These are phyloP conservation scores for Littorina saxatilis DNA, from an alignment of 1,140 invertebrate genomes.

Conservation along the genomic window DNA sequence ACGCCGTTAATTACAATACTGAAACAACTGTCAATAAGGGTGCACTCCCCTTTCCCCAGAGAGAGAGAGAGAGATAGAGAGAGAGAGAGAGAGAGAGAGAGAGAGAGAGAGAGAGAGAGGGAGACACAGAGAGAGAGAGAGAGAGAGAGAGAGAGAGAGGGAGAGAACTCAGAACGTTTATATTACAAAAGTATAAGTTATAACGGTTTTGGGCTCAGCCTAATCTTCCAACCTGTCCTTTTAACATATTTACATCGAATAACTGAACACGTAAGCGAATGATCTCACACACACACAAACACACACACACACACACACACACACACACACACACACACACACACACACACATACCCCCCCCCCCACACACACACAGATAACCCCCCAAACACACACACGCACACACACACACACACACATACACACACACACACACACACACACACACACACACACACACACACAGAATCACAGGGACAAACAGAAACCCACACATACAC, in stretches of 20 bases:
- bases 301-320: conserved; percentile 17
- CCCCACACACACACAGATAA: not conserved
- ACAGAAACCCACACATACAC: conserved; percentile 9
- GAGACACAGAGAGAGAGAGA: too few relatives aligned
- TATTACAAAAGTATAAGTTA: too few relatives aligned
- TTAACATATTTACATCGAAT: not conserved
- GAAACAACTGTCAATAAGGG: too few relatives aligned
- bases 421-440: conserved; percentile 15
- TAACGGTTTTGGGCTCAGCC: too few relatives aligned
- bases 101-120: too few relatives aligned
- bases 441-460: not conserved
- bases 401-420: conserved; percentile 18
- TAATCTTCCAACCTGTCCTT: too few relatives aligned
- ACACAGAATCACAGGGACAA: not conserved
- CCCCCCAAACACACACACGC: not conserved
- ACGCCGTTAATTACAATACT: too few relatives aligned
- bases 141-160: too few relatives aligned
- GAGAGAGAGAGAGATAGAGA: too few relatives aligned
- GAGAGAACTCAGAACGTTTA: too few relatives aligned
- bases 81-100: too few relatives aligned
- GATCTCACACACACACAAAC: not conserved
- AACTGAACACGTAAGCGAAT: not conserved
- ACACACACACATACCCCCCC: conserved; percentile 1
- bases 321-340: conserved; percentile 17
- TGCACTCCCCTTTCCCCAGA: too few relatives aligned